phyloP scores from a whole-genome alignment of 2,797 vertebrate genomes.

The Lepus oiostolus region DNA sequence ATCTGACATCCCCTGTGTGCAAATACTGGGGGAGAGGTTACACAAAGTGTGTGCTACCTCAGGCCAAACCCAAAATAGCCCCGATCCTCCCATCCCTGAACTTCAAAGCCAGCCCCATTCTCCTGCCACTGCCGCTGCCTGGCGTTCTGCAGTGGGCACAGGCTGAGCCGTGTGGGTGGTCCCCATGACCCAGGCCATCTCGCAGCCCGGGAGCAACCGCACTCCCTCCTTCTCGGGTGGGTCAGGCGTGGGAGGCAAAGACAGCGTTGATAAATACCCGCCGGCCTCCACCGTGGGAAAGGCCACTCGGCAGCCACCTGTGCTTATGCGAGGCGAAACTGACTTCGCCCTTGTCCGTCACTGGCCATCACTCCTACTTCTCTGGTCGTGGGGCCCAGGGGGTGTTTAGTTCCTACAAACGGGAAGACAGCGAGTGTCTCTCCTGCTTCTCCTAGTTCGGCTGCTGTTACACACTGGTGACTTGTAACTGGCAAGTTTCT shows the following conservation, averaged over 20 bases:
- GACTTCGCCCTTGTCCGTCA: background rate
- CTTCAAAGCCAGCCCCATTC: constrained; percentile 72
- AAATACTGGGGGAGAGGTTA: constrained; percentile 45
- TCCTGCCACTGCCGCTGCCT: background rate
- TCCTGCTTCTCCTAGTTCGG: background rate
- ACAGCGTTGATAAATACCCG: constrained; percentile 74
- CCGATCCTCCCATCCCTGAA: constrained; percentile 20
- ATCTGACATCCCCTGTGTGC: background rate
- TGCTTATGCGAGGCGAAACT: constrained; percentile 1
- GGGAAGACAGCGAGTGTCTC: background rate
- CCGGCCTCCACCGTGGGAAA: constrained; percentile 43
- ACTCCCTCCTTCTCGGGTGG: constrained; percentile 13
- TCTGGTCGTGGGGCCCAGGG: background rate
- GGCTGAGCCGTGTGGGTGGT: constrained; percentile 67
- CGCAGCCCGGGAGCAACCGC: constrained; percentile 38
- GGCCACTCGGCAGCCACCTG: background rate
- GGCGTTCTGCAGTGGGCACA: constrained; percentile 57
- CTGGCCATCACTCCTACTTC: background rate
- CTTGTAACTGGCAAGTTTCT: background rate
- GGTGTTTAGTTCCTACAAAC: background rate
- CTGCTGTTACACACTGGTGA: background rate
- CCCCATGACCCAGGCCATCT: constrained; percentile 34
- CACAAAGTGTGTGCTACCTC: constrained; percentile 56
- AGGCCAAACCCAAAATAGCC: constrained; percentile 65
- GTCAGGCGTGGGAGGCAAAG: constrained; percentile 45